Base-by-base conservation (phyloP, 2,888 invertebrate genomes). In the Seira ritae region DNA sequence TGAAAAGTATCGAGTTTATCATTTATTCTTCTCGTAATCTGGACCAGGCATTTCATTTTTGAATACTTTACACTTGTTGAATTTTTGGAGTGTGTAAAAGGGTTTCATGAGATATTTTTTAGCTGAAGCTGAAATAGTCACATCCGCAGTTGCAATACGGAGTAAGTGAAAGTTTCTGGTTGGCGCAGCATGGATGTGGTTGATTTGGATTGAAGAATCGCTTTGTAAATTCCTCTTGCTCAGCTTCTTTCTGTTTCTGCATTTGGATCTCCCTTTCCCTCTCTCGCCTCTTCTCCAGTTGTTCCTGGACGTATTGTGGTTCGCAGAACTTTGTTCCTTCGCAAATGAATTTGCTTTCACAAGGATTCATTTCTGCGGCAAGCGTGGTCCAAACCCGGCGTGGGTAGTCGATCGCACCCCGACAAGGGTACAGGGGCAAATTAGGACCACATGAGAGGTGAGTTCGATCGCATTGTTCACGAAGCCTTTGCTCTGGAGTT, bases 361-460 rank as follows among this genome's bases (percentile, higher is more conserved):
- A 81, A 1, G 17, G 55, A 0, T 84, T 82, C 69, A 67, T 75
- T 60, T 86, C 85, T 37, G 84, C 84, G 1, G 80, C 85, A 6
- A 77, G 46, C 23, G 75, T 85, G 8, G 85, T 79, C 85, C 85
- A 87, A 12, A 46, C 66, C 1, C 76, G 80, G 17, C 37, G 37
- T 1, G 87, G 87, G 22, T 65, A 75, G 78, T 79, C 24, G 23
- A 88, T 88, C 12, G 73, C 85, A 8, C 87, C 88, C 0, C 88
- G 84, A 62, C 88, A 87, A 8, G 88, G 87, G 75, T 88, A 88
- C 15, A 78, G 50, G 12, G 81, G 83, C 0, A 85, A 19, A 70
- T 83, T 75, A 1, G 84, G 82, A 15, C 82, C 82, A 80, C 87
- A 87, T 3, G 68, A 24, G 1, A 79, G 46, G 55, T 72, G 84